Percentiles rank a stretch among this genome's conserved stretches.
These are phyloP conservation scores for Leptonema lineaticorne DNA, from an alignment of 1,140 invertebrate species.

Conservation along the genomic window DNA sequence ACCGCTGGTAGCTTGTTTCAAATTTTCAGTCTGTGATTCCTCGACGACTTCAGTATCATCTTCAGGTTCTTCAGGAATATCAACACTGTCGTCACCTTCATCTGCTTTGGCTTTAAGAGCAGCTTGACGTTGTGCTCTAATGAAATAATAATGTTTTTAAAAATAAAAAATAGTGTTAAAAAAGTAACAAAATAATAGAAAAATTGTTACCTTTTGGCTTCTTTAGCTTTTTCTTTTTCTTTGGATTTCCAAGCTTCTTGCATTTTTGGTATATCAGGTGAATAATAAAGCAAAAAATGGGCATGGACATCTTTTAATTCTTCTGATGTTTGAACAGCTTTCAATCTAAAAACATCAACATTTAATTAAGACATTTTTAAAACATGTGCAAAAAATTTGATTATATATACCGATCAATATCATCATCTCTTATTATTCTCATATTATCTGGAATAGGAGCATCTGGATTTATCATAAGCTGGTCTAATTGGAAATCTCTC, in stretches of 20 bases:
- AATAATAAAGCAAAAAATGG: constrained; percentile 93
- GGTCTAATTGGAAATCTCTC: constrained; percentile 86
- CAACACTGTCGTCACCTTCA: constrained; percentile 58
- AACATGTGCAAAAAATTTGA: background rate
- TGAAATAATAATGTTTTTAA: constrained; percentile 9
- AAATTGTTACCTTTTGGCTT: constrained; percentile 55
- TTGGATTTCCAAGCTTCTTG: constrained; percentile 69
- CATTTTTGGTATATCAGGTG: constrained; percentile 82
- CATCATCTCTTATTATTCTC: constrained; percentile 80
- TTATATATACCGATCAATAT: constrained; percentile 68
- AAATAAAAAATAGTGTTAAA: background rate
- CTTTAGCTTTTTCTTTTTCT: constrained; percentile 63
- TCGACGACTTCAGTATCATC: constrained; percentile 61
- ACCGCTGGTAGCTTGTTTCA: constrained; percentile 84
- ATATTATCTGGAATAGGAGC: constrained; percentile 81
- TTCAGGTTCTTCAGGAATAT: constrained; percentile 54
- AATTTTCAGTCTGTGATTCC: constrained; percentile 60
- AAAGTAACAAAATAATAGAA: background rate
- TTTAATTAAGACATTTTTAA: constrained; percentile 13
- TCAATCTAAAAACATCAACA: constrained; percentile 53
- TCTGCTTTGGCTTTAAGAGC: constrained; percentile 34
- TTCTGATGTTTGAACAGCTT: constrained; percentile 82
- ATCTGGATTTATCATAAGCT: constrained; percentile 80
- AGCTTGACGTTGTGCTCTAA: constrained; percentile 20
- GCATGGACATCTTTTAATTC: constrained; percentile 91